A percentile compares a stretch with the other conserved stretches of the same genome.
Evolutionary conservation across 1,140 invertebrate species (phyloP).

Genomic region (Proctacanthus coquilletti): DNA sequence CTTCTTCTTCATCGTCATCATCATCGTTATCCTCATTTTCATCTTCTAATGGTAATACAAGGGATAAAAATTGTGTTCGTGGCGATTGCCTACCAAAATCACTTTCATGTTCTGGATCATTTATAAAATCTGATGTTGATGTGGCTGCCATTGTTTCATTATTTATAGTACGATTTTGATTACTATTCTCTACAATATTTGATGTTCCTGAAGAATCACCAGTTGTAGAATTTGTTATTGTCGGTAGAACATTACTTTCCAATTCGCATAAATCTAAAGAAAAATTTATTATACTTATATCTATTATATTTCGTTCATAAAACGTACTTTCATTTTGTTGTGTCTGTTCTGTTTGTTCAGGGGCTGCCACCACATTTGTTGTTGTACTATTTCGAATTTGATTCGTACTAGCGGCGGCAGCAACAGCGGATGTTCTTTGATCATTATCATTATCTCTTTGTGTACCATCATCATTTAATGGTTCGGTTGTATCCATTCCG

Average conservation of each 20-base stretch:
- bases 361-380: background rate
- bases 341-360: no score
- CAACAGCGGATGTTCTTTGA: slow-evolving; percentile 7
- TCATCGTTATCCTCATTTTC: slow-evolving; percentile 5
- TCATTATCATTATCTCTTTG: slow-evolving; percentile 19
- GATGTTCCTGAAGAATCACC: no score
- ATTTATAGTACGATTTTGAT: background rate
- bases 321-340: no score
- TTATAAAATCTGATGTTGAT: background rate
- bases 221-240: no score
- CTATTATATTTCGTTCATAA: no score
- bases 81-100: background rate
- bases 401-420: background rate
- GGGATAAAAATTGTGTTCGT: background rate
- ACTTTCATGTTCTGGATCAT: background rate
- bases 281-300: no score
- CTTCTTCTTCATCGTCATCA: slow-evolving; percentile 4
- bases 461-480: slow-evolving; percentile 12
- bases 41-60: background rate
- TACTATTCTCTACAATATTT: background rate
- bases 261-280: no score
- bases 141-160: background rate
- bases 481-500: slow-evolving; percentile 3
- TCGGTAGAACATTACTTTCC: no score
- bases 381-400: background rate